A percentile compares a stretch with the other conserved stretches of the same genome.
These are phyloP conservation scores for Lagopus muta DNA, from an alignment of 2,113 vertebrate species.

Conservation along the genomic window DNA sequence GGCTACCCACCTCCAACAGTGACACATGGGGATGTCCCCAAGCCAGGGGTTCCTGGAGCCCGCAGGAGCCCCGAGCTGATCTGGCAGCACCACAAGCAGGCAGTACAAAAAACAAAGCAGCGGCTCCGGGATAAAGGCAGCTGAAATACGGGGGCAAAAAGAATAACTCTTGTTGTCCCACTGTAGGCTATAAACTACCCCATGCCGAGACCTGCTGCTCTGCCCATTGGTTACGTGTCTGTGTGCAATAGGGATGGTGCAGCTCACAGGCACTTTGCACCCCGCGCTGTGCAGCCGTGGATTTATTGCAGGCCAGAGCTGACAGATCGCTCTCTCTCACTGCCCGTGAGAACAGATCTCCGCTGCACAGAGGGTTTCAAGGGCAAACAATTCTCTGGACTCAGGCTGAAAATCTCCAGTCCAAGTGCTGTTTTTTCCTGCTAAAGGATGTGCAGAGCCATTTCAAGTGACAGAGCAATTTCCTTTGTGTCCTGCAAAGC, in stretches of 20 bases:
- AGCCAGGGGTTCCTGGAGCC: neutral
- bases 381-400: slow-evolving; percentile 26
- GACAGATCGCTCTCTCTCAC: neutral
- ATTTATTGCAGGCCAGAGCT: fast-evolving
- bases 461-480: slow-evolving; percentile 54
- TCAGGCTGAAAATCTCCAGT: neutral
- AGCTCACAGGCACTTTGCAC: neutral
- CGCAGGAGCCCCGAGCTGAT: neutral
- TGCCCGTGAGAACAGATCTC: neutral
- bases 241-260: fast-evolving
- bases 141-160: neutral
- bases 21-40: neutral
- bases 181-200: neutral
- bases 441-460: slow-evolving; percentile 44
- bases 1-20: neutral
- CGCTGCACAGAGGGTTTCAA: neutral
- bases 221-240: neutral
- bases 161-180: neutral
- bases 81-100: fast-evolving
- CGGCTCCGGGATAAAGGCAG: neutral
- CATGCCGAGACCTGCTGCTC: neutral
- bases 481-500: slow-evolving; percentile 40
- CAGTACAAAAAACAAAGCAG: neutral
- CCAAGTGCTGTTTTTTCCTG: neutral
- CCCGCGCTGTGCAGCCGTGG: fast-evolving